These are phyloP conservation scores for Penaeus indicus DNA, from an alignment of 1,140 invertebrate genomes.

Conservation along the genomic window DNA sequence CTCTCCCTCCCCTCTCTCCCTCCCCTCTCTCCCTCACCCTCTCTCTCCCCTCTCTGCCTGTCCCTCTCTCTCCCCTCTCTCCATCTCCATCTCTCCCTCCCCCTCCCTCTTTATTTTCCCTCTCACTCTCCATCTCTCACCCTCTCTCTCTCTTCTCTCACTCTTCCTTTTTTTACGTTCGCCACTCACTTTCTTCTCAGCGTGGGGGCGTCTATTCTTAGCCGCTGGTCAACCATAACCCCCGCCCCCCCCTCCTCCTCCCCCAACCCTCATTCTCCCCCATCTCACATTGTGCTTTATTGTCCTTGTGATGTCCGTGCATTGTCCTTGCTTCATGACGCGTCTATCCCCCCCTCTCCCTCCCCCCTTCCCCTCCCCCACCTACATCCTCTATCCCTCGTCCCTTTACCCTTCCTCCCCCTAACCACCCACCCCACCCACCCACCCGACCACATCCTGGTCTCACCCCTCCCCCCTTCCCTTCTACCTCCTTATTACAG, in stretches of 20 bases:
- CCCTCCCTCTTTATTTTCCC: neutral
- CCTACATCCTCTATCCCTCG: neutral
- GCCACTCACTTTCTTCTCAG: neutral
- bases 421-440: neutral
- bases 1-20: too few species aligned
- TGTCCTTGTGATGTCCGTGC: too few species aligned
- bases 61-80: neutral
- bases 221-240: too few species aligned
- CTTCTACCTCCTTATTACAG: neutral
- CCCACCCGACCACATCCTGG: neutral
- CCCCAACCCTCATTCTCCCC: too few species aligned
- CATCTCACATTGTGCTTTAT: too few species aligned
- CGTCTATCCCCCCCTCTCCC: neutral
- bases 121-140: neutral
- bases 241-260: too few species aligned
- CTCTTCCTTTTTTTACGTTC: neutral
- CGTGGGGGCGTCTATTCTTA: neutral
- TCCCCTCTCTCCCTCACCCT: neutral
- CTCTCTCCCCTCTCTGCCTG: neutral
- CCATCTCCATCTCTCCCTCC: too few species aligned
- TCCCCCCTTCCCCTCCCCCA: neutral
- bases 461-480: neutral
- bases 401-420: constrained; percentile 10
- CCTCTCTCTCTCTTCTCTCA: neutral
- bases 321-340: too few species aligned